Conservation (phyloP, 1,140 invertebrate species). For the Ceratina australensis region DNA sequence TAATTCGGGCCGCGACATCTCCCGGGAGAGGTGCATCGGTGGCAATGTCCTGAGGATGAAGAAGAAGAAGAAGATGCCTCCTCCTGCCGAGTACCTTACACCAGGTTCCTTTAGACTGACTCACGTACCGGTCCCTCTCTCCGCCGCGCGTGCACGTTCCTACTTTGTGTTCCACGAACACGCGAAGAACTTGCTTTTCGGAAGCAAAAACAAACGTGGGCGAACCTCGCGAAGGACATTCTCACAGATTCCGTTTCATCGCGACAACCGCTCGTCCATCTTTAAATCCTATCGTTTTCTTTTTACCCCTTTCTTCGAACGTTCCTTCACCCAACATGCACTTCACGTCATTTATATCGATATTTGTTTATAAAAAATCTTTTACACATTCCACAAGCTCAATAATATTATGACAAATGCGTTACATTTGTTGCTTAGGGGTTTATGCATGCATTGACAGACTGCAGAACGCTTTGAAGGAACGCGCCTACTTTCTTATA, state of each 20-base stretch:
- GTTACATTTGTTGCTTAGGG: too few species aligned
- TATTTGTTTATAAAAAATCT: too few species aligned
- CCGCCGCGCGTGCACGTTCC: conserved; percentile 24
- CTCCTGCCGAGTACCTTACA: conserved; percentile 48
- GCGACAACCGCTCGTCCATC: neutral
- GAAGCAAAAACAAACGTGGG: conserved; percentile 56
- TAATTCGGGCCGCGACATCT: conserved; percentile 57
- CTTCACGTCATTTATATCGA: neutral
- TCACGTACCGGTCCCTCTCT: conserved; percentile 67
- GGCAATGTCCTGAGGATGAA: conserved; percentile 59
- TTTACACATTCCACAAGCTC: too few species aligned
- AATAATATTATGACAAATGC: too few species aligned
- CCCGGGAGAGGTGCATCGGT: conserved; percentile 44
- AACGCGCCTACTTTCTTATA: too few species aligned
- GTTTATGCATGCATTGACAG: too few species aligned
- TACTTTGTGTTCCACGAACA: conserved; percentile 56
- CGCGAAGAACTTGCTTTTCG: conserved; percentile 54
- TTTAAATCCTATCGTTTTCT: neutral
- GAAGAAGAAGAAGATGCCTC: conserved; percentile 58
- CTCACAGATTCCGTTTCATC: conserved; percentile 37
- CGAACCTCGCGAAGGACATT: conserved; percentile 50
- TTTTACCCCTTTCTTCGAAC: neutral
- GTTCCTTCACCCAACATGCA: too few species aligned
- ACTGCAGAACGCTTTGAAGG: too few species aligned
- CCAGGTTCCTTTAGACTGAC: conserved; percentile 67